Evolutionary conservation across 2,888 invertebrate genomes (phyloP).

Genomic region (Cristatella mucedo): DNA sequence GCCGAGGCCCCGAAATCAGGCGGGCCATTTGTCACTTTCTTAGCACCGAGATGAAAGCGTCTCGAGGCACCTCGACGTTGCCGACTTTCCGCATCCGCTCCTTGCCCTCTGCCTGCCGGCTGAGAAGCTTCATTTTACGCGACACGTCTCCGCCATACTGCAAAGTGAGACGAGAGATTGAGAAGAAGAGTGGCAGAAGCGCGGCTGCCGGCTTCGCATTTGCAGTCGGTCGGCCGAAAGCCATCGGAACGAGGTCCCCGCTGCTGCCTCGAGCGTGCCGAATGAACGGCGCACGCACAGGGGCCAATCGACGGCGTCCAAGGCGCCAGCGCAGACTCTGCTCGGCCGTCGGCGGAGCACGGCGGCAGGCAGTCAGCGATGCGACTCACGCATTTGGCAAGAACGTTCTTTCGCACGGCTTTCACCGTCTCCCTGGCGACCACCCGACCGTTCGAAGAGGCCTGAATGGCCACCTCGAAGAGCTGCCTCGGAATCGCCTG

Average conservation of each 20-base stretch:
- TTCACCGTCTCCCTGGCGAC: conserved; percentile 69
- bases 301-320: neutral
- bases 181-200: too few species aligned
- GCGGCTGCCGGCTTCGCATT: too few species aligned
- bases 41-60: conserved; percentile 79
- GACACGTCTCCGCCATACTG: conserved; percentile 73
- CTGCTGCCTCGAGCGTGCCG: too few species aligned
- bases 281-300: too few species aligned
- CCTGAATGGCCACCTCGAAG: conserved; percentile 69
- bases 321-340: too few species aligned
- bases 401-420: conserved; percentile 76
- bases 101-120: conserved; percentile 80
- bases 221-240: too few species aligned
- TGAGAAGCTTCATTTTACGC: conserved; percentile 69
- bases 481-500: conserved; percentile 75
- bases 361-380: neutral
- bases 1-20: too few species aligned
- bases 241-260: too few species aligned
- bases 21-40: conserved; percentile 45
- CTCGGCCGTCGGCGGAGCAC: too few species aligned
- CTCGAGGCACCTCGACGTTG: conserved; percentile 72
- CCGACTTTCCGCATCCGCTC: conserved; percentile 78
- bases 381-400: conserved; percentile 65
- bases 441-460: conserved; percentile 58
- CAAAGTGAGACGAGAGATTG: conserved; percentile 13